Conservation (phyloP, 2,113 vertebrate genomes). For the Pterocles orientalis region DNA sequence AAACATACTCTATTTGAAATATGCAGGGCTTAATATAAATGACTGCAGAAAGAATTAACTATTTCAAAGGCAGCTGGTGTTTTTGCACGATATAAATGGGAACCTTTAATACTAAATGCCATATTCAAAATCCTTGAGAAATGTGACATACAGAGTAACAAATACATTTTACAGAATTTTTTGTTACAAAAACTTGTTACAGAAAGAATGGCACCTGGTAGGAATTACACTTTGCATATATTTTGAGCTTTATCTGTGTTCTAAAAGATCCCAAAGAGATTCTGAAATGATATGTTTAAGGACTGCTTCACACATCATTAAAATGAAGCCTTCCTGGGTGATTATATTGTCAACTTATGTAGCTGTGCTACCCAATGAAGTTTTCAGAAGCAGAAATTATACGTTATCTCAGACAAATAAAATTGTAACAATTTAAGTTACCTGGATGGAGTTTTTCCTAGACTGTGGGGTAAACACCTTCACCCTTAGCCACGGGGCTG, state of each 20-base stretch:
- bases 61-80: slow-evolving; percentile 25
- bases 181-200: not conserved
- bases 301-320: not conserved
- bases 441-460: slow-evolving; percentile 24
- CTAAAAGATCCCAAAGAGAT: not conserved
- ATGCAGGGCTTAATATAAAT: slow-evolving; percentile 15
- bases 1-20: slow-evolving; percentile 15
- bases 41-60: slow-evolving; percentile 12
- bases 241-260: not conserved
- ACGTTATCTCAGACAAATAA: not conserved
- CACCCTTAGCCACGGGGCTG: not conserved
- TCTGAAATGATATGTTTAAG: not conserved
- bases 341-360: not conserved
- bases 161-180: not conserved
- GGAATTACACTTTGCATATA: not conserved
- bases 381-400: not conserved
- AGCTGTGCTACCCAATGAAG: not conserved
- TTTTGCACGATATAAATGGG: not conserved
- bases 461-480: not conserved
- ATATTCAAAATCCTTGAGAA: not conserved
- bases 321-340: not conserved
- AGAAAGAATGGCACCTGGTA: not conserved
- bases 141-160: not conserved
- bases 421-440: not conserved
- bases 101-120: not conserved